Conservation (phyloP, 2,113 vertebrate species). For the Gymnarchus niloticus region DNA sequence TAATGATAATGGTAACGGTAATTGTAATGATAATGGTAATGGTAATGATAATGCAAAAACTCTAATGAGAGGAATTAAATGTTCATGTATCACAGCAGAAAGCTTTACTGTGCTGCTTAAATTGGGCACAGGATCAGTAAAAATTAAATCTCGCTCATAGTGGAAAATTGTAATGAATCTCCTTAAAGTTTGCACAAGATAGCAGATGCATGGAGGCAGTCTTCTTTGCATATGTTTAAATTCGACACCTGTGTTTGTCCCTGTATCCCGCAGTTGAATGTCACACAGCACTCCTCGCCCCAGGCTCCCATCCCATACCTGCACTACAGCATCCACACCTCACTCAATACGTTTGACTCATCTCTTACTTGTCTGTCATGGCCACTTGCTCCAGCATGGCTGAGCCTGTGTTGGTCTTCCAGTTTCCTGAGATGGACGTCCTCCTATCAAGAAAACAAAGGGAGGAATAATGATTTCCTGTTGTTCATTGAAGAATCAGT, state of each 20-base stretch:
- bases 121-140: too few species aligned
- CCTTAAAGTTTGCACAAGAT: not conserved
- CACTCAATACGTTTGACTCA: not conserved
- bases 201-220: not conserved
- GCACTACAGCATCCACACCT: not conserved
- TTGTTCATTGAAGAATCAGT: not conserved
- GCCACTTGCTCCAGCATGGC: conserved; percentile 99
- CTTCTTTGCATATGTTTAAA: not conserved
- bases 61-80: not conserved
- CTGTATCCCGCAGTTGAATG: not conserved
- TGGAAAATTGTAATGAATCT: not conserved
- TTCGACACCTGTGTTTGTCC: not conserved
- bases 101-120: too few species aligned
- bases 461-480: not conserved
- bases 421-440: conserved; percentile 97
- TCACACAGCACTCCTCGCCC: not conserved
- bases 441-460: conserved; percentile 66
- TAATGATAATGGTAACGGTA: too few species aligned
- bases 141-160: not conserved
- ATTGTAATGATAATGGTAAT: too few species aligned
- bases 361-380: conserved; percentile 93
- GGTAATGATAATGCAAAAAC: too few species aligned
- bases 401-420: conserved; percentile 97
- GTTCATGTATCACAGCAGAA: not conserved
- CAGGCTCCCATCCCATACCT: not conserved